These are phyloP conservation scores for Odontocerum albicorne DNA, from an alignment of 2,888 invertebrate species.

Conservation along the genomic window DNA sequence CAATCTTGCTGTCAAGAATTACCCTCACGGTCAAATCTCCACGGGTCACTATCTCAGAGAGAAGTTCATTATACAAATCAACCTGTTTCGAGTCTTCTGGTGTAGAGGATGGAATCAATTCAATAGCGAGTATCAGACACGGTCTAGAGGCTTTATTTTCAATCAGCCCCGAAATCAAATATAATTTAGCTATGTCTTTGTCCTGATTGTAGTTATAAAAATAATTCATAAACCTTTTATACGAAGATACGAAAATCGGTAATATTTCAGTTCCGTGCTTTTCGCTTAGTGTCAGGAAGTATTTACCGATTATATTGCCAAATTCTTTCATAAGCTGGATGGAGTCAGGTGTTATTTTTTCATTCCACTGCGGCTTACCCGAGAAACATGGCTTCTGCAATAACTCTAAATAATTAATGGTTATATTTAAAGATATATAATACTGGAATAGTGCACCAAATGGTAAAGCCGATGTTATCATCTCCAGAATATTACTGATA, in stretches of 20 bases:
- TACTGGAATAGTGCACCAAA: slow-evolving; percentile 10
- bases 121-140: slow-evolving; percentile 10
- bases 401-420: slow-evolving; percentile 7
- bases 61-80: slow-evolving; percentile 5
- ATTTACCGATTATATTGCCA: slow-evolving; percentile 4
- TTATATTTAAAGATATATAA: slow-evolving; percentile 1
- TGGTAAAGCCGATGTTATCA: slow-evolving; percentile 17
- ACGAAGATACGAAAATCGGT: not conserved
- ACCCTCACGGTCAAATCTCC: slow-evolving; percentile 16
- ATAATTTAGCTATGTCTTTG: too few species aligned
- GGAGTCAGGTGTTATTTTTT: not conserved
- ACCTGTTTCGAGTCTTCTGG: not conserved
- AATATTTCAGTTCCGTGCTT: slow-evolving; percentile 3
- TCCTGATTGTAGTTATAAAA: not conserved
- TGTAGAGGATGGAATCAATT: slow-evolving; percentile 1
- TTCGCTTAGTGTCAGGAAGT: not conserved
- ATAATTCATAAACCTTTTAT: not conserved
- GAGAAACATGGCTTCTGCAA: slow-evolving; percentile 4
- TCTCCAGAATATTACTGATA: slow-evolving; percentile 11
- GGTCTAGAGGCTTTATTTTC: not conserved
- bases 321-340: slow-evolving; percentile 1
- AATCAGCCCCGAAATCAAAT: slow-evolving; percentile 15
- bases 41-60: slow-evolving; percentile 3
- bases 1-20: slow-evolving; percentile 9
- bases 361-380: not conserved